Conservation (phyloP, 2,888 invertebrate species). For the Zygothrica quintamaculata region DNA sequence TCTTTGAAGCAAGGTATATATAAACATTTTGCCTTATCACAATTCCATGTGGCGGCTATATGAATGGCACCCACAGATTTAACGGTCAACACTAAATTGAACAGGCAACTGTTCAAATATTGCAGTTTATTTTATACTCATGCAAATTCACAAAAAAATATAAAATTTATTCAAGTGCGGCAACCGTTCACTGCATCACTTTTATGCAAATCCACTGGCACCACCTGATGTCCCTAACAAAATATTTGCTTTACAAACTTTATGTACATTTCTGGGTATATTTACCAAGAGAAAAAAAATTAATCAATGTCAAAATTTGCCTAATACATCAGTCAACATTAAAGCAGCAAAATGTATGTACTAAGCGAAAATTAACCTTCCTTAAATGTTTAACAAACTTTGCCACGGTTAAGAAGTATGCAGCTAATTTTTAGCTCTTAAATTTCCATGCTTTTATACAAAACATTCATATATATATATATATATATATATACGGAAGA, state of each 20-base stretch:
- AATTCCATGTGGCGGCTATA: too few relatives aligned
- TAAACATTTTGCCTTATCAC: too few relatives aligned
- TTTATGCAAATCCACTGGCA: constrained; percentile 70
- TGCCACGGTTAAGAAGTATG: too few relatives aligned
- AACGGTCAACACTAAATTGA: not conserved
- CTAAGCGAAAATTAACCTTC: too few relatives aligned
- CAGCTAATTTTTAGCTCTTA: too few relatives aligned
- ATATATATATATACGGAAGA: too few relatives aligned
- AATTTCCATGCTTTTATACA: too few relatives aligned
- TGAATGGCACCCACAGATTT: not conserved
- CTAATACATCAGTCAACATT: constrained; percentile 48
- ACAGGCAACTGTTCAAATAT: constrained; percentile 26
- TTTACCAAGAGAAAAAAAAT: constrained; percentile 79
- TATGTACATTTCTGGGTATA: constrained; percentile 39
- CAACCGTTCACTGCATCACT: constrained; percentile 61
- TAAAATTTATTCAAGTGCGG: constrained; percentile 21
- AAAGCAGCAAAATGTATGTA: constrained; percentile 31
- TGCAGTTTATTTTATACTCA: constrained; percentile 34
- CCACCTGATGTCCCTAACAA: constrained; percentile 64
- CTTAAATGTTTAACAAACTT: too few relatives aligned
- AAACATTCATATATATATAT: too few relatives aligned
- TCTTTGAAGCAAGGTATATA: too few relatives aligned
- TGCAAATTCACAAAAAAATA: too few relatives aligned
- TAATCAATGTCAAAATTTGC: constrained; percentile 76
- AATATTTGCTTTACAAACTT: constrained; percentile 22